A percentile compares a stretch with the other conserved stretches of the same genome.
Conservation (phyloP, 2,113 vertebrate genomes). For the Chloebia gouldiae region DNA sequence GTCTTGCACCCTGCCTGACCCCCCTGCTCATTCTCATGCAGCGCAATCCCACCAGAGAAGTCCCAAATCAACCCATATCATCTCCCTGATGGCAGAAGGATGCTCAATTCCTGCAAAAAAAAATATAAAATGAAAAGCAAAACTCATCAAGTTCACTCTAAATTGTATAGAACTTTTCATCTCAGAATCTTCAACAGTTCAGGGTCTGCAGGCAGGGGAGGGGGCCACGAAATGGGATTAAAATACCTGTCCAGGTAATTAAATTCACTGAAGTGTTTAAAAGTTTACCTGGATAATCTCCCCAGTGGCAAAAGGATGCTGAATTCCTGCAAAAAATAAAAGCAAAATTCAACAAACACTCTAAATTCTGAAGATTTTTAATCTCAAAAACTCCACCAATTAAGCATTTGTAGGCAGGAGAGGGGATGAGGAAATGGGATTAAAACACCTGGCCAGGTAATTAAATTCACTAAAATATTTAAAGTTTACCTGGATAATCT, state of each 20-base stretch:
- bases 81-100: background rate
- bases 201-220: background rate
- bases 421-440: background rate
- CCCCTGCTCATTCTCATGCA: background rate
- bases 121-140: background rate
- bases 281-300: background rate
- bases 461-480: slow-evolving; percentile 54
- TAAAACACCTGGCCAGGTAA: slow-evolving; percentile 67
- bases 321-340: background rate
- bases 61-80: accelerated
- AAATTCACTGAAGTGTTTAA: background rate
- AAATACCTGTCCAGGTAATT: background rate
- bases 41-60: background rate
- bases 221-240: accelerated
- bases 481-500: too few relatives aligned
- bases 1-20: background rate
- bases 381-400: background rate
- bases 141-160: background rate
- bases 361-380: background rate
- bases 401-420: background rate
- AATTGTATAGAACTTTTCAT: background rate
- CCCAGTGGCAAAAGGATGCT: background rate
- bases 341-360: background rate
- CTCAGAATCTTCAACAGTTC: too few relatives aligned
- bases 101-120: slow-evolving; percentile 3